phyloP scores from a whole-genome alignment of 2,797 vertebrate species.

The Tenualosa thibaudeaui region DNA sequence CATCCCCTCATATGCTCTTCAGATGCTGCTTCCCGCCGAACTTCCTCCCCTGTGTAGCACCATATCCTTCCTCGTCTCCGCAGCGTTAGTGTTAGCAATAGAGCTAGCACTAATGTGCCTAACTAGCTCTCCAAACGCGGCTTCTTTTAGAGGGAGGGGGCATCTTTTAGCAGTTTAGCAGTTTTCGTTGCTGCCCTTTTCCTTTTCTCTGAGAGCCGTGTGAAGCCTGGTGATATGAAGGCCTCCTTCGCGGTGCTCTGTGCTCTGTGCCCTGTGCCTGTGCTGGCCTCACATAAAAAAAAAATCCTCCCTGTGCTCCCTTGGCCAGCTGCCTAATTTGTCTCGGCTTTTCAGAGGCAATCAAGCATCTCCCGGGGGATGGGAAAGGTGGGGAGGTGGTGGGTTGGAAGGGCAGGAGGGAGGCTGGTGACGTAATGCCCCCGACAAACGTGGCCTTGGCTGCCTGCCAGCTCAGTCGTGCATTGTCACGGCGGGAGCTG shows the following conservation, averaged over 20 bases:
- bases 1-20: conserved; percentile 23
- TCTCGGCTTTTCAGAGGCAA: conserved; percentile 69
- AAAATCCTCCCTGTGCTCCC: conserved; percentile 64
- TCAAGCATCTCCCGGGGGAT: conserved; percentile 59
- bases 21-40: conserved; percentile 13
- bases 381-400: not conserved
- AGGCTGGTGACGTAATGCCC: conserved; percentile 66
- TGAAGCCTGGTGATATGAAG: not conserved
- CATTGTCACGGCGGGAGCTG: conserved; percentile 63
- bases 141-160: not conserved
- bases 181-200: not conserved
- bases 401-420: not conserved
- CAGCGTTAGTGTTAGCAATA: not conserved
- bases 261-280: not conserved
- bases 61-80: conserved; percentile 3
- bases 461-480: conserved; percentile 60
- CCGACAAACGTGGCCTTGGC: conserved; percentile 59
- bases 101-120: not conserved
- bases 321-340: conserved; percentile 75
- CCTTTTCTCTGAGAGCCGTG: not conserved
- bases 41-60: not conserved
- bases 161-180: too few species aligned
- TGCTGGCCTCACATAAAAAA: conserved; percentile 52
- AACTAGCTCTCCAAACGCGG: not conserved
- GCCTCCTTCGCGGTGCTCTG: not conserved